These are phyloP conservation scores for Folsomia manolachei DNA, from an alignment of 2,888 invertebrate genomes.

Conservation along the genomic window DNA sequence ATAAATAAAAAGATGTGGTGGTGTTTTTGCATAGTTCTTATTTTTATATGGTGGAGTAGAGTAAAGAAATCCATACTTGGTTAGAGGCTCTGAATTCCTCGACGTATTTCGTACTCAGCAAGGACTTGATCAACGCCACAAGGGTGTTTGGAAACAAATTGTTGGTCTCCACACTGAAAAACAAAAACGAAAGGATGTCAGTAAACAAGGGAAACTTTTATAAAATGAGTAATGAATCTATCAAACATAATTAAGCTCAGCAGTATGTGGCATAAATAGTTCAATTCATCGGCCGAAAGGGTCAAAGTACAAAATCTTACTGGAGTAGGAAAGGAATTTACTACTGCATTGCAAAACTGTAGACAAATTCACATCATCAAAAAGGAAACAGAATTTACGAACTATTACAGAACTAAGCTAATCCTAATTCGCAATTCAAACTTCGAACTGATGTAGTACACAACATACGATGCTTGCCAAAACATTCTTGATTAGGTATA, in stretches of 20 bases:
- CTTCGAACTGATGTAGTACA: too few relatives aligned
- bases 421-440: too few relatives aligned
- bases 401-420: too few relatives aligned
- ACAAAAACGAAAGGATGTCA: not conserved
- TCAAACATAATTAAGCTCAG: too few relatives aligned
- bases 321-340: not conserved
- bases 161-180: constrained; percentile 83
- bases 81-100: constrained; percentile 96
- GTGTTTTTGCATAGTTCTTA: not conserved
- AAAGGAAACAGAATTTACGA: too few relatives aligned
- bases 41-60: not conserved
- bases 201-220: too few relatives aligned
- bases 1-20: not conserved
- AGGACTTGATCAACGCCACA: constrained; percentile 77
- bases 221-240: too few relatives aligned
- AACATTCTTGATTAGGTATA: too few relatives aligned
- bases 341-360: too few relatives aligned
- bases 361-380: too few relatives aligned
- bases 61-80: constrained; percentile 67
- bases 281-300: not conserved
- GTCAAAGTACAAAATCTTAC: not conserved
- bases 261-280: too few relatives aligned
- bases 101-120: constrained; percentile 79
- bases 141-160: constrained; percentile 87
- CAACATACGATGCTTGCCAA: too few relatives aligned